phyloP scores from a whole-genome alignment of 2,888 invertebrate genomes.

The Drosophila ustulata region DNA sequence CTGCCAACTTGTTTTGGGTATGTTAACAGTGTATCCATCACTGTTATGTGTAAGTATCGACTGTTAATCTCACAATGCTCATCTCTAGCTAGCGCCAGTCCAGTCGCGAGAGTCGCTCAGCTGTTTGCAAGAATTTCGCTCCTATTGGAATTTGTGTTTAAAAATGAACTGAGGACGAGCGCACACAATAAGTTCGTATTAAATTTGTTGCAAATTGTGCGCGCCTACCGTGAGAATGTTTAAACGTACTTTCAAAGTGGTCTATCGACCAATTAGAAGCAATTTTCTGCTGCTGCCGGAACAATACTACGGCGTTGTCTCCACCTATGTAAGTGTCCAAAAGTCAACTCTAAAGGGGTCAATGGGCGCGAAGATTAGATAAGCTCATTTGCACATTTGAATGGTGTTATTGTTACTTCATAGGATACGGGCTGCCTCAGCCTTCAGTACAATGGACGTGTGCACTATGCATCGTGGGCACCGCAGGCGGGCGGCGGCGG shows the following conservation, averaged over 20 bases:
- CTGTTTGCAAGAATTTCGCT: conserved; percentile 32
- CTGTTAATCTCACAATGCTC: neutral
- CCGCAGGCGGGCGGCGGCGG: conserved; percentile 82
- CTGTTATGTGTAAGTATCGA: conserved; percentile 8
- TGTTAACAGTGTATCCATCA: neutral
- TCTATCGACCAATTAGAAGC: conserved; percentile 83
- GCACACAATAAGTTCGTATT: conserved; percentile 1
- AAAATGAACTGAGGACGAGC: conserved; percentile 52
- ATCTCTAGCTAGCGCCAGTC: conserved; percentile 26
- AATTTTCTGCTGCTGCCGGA: conserved; percentile 84
- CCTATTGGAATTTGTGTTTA: conserved; percentile 32
- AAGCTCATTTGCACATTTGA: conserved; percentile 42
- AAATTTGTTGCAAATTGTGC: conserved; percentile 4
- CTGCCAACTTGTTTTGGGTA: conserved; percentile 19
- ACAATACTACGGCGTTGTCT: conserved; percentile 83
- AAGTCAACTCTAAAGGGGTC: conserved; percentile 51
- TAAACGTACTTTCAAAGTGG: conserved; percentile 84
- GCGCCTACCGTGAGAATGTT: conserved; percentile 74
- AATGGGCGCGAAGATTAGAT: conserved; percentile 64
- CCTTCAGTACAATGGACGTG: conserved; percentile 80
- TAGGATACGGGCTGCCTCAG: conserved; percentile 85
- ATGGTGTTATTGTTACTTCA: conserved; percentile 17
- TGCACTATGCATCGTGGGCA: conserved; percentile 84
- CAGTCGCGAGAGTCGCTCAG: conserved; percentile 34
- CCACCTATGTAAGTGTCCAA: conserved; percentile 84